Conservation (phyloP, 2,113 vertebrate species). For the Melanerpes formicivorus region DNA sequence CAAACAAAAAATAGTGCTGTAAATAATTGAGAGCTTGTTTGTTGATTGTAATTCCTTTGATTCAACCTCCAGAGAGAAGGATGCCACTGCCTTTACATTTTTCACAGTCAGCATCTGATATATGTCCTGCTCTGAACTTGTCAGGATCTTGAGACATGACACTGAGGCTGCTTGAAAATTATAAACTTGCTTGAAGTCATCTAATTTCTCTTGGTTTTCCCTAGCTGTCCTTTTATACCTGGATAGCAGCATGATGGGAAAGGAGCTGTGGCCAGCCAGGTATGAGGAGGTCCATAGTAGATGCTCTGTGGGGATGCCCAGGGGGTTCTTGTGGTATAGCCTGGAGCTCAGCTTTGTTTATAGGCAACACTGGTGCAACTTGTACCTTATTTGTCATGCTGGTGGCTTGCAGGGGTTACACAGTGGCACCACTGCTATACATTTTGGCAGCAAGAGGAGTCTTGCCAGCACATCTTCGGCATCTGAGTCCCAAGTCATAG, state of each 20-base stretch:
- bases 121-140: not conserved
- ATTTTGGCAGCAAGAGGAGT: not conserved
- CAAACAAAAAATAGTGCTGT: not conserved
- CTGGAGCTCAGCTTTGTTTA: not conserved
- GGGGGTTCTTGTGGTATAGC: fast-evolving
- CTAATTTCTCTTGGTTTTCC: not conserved
- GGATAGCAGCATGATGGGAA: fast-evolving
- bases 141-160: not conserved
- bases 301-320: fast-evolving
- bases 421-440: fast-evolving
- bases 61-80: not conserved
- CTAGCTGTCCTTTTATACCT: not conserved
- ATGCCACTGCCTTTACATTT: not conserved
- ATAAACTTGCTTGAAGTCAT: not conserved
- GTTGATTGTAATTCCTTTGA: not conserved
- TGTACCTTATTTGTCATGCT: fast-evolving
- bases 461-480: not conserved
- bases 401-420: fast-evolving
- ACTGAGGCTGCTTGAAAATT: not conserved
- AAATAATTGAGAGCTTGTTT: conserved; percentile 34
- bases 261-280: not conserved
- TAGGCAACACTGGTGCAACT: not conserved
- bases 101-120: not conserved
- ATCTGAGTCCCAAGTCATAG: not conserved
- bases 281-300: fast-evolving